Evolutionary conservation across 2,797 vertebrate species (phyloP).

Genomic region (Sphenopsis melanotis): DNA sequence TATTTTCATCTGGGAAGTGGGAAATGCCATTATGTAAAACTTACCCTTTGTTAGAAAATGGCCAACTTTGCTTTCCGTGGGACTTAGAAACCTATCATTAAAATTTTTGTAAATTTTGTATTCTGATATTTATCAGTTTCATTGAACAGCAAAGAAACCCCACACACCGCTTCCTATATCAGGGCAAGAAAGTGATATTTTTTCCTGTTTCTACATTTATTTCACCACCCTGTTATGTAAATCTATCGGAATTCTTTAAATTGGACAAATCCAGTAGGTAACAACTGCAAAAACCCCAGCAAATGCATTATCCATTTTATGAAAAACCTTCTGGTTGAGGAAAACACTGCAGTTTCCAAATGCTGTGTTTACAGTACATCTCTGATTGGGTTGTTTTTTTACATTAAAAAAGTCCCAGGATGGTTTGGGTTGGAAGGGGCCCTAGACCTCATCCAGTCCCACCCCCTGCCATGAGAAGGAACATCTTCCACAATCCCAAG

Average conservation of each 20-base stretch:
- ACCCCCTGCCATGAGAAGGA: background rate
- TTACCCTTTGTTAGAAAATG: background rate
- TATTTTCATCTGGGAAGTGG: background rate
- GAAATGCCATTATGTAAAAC: background rate
- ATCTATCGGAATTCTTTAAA: background rate
- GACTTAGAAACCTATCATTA: background rate
- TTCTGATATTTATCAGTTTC: background rate
- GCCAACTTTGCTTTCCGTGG: background rate
- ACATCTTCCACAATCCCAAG: background rate
- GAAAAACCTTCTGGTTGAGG: background rate
- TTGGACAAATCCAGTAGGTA: background rate
- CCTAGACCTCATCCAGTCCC: background rate
- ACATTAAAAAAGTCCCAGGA: background rate
- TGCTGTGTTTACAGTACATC: background rate
- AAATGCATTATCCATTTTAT: background rate
- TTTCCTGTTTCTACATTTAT: background rate
- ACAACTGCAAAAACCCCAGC: background rate
- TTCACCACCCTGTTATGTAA: fast-evolving
- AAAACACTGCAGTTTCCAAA: background rate
- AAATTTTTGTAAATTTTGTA: background rate
- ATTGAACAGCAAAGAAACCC: background rate
- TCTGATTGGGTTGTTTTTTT: background rate
- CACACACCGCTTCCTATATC: background rate
- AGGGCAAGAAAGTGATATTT: background rate
- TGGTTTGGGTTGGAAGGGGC: background rate